Evolutionary conservation across 2,888 invertebrate genomes (phyloP).

Genomic region (Bembecia ichneumoniformis): DNA sequence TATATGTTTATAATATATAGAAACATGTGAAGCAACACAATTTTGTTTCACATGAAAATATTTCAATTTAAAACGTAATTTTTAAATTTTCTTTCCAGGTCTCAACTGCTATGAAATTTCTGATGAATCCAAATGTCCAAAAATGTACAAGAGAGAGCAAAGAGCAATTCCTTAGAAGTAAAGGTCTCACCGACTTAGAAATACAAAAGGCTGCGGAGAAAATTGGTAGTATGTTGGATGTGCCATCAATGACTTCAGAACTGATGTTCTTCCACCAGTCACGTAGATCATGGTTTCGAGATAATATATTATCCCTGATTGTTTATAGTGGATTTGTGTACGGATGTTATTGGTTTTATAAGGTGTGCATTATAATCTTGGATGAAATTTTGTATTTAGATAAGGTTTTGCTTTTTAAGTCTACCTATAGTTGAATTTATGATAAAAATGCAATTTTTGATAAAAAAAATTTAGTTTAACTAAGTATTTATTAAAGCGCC

Average conservation of each 20-base stretch:
- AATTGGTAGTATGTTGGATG: constrained; percentile 60
- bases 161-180: constrained; percentile 82
- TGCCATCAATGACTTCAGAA: constrained; percentile 52
- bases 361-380: constrained; percentile 78
- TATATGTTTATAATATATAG: too few relatives aligned
- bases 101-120: constrained; percentile 87
- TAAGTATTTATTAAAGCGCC: too few relatives aligned
- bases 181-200: constrained; percentile 83
- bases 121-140: constrained; percentile 87
- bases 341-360: constrained; percentile 85
- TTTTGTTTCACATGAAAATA: too few relatives aligned
- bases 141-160: constrained; percentile 83
- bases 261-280: constrained; percentile 52
- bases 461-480: too few relatives aligned
- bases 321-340: constrained; percentile 85
- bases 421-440: too few relatives aligned
- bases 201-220: constrained; percentile 81
- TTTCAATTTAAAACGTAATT: too few relatives aligned
- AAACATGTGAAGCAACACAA: too few relatives aligned
- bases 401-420: too few relatives aligned
- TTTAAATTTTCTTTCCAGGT: constrained; percentile 69
- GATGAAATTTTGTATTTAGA: too few relatives aligned
- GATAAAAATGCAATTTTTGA: too few relatives aligned
- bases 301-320: constrained; percentile 79
- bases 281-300: constrained; percentile 69